Conservation (phyloP, 1,140 invertebrate genomes). For the Cyclargus thomasi region DNA sequence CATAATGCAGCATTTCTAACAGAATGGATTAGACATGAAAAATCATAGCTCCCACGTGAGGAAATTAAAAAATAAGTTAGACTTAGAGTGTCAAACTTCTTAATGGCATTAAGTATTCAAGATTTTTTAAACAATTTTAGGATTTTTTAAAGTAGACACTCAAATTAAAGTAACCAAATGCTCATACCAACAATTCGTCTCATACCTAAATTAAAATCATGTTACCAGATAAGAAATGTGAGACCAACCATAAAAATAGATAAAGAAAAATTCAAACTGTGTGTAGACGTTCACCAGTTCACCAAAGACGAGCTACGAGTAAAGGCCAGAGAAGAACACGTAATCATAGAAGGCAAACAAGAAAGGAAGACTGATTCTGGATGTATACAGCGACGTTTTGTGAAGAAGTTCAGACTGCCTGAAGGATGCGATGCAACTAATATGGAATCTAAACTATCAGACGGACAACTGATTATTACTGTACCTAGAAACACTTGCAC, state of each 20-base stretch:
- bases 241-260: constrained; percentile 48
- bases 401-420: constrained; percentile 55
- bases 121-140: too few relatives aligned
- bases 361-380: constrained; percentile 49
- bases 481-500: constrained; percentile 42
- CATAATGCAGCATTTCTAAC: too few relatives aligned
- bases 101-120: too few relatives aligned
- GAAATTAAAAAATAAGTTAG: too few relatives aligned
- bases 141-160: too few relatives aligned
- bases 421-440: constrained; percentile 43
- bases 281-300: constrained; percentile 48
- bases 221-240: constrained; percentile 36
- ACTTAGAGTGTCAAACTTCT: too few relatives aligned
- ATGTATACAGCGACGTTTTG: constrained; percentile 42
- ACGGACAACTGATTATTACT: constrained; percentile 52
- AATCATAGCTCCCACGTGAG: too few relatives aligned
- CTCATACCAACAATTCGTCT: background rate
- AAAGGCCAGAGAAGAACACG: constrained; percentile 51
- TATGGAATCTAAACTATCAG: constrained; percentile 44
- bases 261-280: constrained; percentile 55
- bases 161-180: background rate
- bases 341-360: constrained; percentile 60
- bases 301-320: constrained; percentile 58
- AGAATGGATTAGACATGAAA: too few relatives aligned
- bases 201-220: constrained; percentile 30